Base-by-base conservation (phyloP, 2,797 vertebrate genomes). In the Erethizon dorsatum region DNA sequence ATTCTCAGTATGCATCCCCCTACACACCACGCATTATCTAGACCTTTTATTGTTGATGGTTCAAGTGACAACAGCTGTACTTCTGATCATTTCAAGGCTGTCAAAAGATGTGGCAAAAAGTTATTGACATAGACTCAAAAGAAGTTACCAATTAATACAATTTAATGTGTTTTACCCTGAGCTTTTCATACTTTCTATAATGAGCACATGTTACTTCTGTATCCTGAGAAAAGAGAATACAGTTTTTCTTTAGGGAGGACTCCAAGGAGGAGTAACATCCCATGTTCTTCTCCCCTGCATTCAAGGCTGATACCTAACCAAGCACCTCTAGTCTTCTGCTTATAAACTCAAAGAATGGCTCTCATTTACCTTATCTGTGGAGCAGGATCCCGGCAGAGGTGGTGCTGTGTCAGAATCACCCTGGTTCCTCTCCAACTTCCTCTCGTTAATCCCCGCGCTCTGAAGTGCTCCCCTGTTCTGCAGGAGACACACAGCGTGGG, bases 81-180 rank as follows among this genome's bases (percentile, higher is more conserved):
- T 88, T 28, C 91, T 41, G 80, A 22, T 90, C 22, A 87, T 91
- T 95, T 96, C 71, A 87, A 87, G 45, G 45, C 37, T 92, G 33
- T 71, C 78, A 63, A 88, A 88, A 91, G 61, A 71, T 47, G 37
- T 78, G n/a, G 18, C 52, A 82, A 59, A 71, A 26, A 45, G 61
- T 93, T 93, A 47, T 77, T 91, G 31, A 65, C 2, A 5, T 77
- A 93, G 5, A 73, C 6, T 93, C 50, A 41, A 4, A 94, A 56
- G 83, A 91, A 96, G 22, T 93, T 95, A 41, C 24, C 79, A 71
- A 67, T 87, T 31, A 79, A 71, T 61, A 84, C 8, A 75, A 52
- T 79, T 78, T 94, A 45, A 41, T 10, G 12, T 47, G 22, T 28
- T 75, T 96, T 85, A 85, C n/a, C n/a, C 52, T 59, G 28, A 69